Conservation (phyloP, 2,797 vertebrate species). For the Antrozous pallidus region DNA sequence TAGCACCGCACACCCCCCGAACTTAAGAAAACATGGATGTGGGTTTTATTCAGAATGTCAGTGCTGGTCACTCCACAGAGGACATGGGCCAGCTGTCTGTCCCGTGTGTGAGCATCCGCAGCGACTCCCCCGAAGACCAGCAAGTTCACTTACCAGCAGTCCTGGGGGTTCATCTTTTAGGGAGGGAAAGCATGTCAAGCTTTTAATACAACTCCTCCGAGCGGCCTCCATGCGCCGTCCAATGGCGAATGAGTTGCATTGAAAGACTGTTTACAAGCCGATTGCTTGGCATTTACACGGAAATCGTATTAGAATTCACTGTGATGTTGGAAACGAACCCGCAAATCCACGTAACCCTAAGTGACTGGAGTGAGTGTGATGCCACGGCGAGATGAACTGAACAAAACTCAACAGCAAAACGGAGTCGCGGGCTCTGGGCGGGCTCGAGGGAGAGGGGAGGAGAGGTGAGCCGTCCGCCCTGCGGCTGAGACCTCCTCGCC, state of each 20-base stretch:
- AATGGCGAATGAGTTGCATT: background rate
- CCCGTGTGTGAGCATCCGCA: background rate
- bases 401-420: background rate
- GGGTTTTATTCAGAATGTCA: background rate
- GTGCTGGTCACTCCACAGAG: background rate
- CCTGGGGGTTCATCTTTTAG: background rate
- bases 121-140: background rate
- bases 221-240: background rate
- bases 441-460: background rate
- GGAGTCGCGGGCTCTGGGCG: background rate
- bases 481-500: too few species aligned
- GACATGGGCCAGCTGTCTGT: background rate
- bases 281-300: background rate
- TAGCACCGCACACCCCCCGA: background rate
- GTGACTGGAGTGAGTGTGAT: background rate
- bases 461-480: background rate
- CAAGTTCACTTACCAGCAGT: background rate
- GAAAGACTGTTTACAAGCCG: background rate
- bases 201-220: background rate
- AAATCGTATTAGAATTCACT: background rate
- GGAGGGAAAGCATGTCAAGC: background rate
- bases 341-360: background rate
- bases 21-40: fast-evolving
- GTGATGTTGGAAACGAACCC: background rate
- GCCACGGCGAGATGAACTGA: background rate